phyloP scores from a whole-genome alignment of 2,797 vertebrate genomes.

The Pitangus sulphuratus region DNA sequence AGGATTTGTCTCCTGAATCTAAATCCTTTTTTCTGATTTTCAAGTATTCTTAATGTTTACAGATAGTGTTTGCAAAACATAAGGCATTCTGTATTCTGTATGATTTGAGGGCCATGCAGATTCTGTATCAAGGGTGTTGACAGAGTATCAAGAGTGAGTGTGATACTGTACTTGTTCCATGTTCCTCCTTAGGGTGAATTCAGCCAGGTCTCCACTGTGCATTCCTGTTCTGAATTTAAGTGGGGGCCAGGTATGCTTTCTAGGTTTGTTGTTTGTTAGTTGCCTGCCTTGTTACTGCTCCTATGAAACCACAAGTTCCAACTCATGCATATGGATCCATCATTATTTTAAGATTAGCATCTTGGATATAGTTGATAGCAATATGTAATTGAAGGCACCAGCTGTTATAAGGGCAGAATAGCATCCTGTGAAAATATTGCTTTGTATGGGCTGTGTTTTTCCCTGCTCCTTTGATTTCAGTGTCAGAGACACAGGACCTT shows the following conservation, averaged over 20 bases:
- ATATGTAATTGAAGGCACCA: background rate
- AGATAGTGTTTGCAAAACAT: background rate
- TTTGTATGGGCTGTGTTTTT: fast-evolving
- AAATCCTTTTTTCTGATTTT: background rate
- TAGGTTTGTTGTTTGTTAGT: background rate
- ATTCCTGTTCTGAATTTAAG: background rate
- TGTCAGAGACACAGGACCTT: background rate
- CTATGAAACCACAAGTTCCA: background rate
- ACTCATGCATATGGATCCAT: fast-evolving
- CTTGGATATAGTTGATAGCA: background rate
- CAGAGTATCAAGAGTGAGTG: background rate
- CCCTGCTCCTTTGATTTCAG: background rate
- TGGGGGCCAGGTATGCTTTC: background rate
- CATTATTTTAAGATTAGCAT: background rate
- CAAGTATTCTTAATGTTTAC: background rate
- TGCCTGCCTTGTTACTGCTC: background rate
- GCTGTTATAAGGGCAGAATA: background rate
- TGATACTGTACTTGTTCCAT: background rate
- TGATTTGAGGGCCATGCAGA: background rate
- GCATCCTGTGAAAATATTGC: background rate
- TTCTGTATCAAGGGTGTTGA: background rate
- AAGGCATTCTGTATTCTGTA: background rate
- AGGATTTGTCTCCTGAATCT: background rate
- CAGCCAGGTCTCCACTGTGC: background rate
- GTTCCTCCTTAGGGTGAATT: background rate